Base-by-base conservation (phyloP, 1,140 invertebrate genomes). In the Holotrichia oblita region DNA sequence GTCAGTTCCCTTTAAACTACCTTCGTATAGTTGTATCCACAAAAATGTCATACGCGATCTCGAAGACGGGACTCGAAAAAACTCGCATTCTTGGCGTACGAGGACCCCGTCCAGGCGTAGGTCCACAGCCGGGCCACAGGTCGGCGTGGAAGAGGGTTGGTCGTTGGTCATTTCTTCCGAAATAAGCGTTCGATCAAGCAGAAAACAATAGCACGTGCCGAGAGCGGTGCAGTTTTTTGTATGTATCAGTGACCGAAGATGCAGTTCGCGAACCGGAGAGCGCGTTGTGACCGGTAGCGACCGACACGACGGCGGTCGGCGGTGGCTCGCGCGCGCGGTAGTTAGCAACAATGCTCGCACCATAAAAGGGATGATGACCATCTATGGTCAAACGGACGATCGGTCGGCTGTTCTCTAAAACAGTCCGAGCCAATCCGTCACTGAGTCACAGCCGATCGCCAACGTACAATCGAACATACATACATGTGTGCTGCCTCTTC, bases 151-250 rank as follows among this genome's bases (percentile, higher is more conserved):
- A 55, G n/a, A 55, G 48, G 48, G 48, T n/a, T 55, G 48, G 48
- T 55, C n/a, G 48, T n/a, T 17, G 48, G 14, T 55, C n/a, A 55
- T 55, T 55, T 55, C 48, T 17, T 55, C 48, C 48, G 48, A 55
- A 55, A 55, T 6, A 14, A 55, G 48, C 48, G 17, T 14, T 17
- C 14, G 48, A 55, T 34, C 61, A 22, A 22, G 76, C 79, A 80
- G 80, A 78, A 83, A 80, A 84, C 83, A 84, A 85, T 83, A 85
- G 84, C 84, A 83, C 84, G 84, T 85, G 84, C 81, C 81, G 80
- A 27, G 61, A 34, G 22, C 75, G 64, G 40, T 42, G 76, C 64
- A 20, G 34, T 34, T 79, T 79, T 79, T 77, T 79, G 77, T 61
- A 42, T 79, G 61, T 61, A 44, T 59, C 40, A 20, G 59, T 14